Percentiles rank a stretch among this genome's conserved stretches.
Conservation (phyloP, 2,113 vertebrate species). For the Urocynchramus pylzowi region DNA sequence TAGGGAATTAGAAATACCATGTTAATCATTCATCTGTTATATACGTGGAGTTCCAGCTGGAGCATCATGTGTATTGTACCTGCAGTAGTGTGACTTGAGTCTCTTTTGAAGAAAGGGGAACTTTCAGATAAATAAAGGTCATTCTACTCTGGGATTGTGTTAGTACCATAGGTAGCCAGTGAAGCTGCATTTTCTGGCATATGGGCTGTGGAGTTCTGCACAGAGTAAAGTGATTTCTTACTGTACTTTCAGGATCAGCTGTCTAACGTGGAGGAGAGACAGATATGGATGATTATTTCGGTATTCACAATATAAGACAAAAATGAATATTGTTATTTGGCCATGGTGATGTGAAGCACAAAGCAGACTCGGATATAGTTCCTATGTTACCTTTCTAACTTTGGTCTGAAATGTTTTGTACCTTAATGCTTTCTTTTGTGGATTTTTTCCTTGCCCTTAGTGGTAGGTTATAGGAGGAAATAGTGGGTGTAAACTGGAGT, state of each 20-base stretch:
- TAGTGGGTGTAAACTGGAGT: not conserved
- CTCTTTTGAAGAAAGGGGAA: not conserved
- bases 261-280: not conserved
- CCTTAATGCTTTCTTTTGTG: not conserved
- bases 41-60: not conserved
- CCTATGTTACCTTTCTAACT: not conserved
- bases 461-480: not conserved
- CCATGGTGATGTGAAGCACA: not conserved
- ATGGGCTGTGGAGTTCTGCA: not conserved
- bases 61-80: not conserved
- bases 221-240: not conserved
- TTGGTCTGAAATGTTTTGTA: not conserved
- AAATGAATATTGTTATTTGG: not conserved
- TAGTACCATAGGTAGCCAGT: not conserved
- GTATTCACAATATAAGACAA: not conserved
- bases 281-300: not conserved
- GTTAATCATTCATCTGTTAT: not conserved
- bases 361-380: not conserved
- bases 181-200: not conserved
- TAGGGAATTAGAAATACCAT: not conserved
- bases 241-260: not conserved
- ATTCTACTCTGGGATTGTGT: not conserved
- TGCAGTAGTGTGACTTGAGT: not conserved
- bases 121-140: not conserved
- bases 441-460: not conserved